Conservation (phyloP, 2,797 vertebrate species). For the Macroramphosus scolopax region DNA sequence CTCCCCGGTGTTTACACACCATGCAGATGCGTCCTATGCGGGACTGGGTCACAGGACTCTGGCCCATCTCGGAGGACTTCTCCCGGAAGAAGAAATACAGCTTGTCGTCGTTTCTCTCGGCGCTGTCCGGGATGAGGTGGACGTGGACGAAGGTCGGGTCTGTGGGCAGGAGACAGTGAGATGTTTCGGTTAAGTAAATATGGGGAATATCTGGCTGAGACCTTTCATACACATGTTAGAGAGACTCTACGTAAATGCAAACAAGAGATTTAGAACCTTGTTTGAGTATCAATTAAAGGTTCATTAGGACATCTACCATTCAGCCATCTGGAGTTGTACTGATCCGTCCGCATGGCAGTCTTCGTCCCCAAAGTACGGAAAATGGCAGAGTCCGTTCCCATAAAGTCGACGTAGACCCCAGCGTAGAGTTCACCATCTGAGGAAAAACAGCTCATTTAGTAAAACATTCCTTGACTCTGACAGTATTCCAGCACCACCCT, state of each 20-base stretch:
- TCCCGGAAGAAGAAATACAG: conserved; percentile 99
- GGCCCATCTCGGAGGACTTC: conserved; percentile 89
- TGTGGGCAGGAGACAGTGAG: conserved; percentile 59
- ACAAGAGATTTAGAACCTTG: too few species aligned
- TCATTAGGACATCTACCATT: conserved; percentile 82
- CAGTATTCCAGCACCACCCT: conserved; percentile 53
- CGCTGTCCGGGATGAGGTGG: conserved; percentile 95
- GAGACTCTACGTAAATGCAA: too few species aligned
- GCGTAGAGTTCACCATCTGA: conserved; percentile 96
- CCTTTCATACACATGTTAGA: too few species aligned
- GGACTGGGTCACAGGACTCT: conserved; percentile 90
- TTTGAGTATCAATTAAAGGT: too few species aligned
- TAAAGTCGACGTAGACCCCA: conserved; percentile 97
- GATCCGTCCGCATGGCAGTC: conserved; percentile 95
- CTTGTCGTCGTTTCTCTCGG: conserved; percentile 95
- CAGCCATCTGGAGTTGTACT: conserved; percentile 98
- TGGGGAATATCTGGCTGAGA: too few species aligned
- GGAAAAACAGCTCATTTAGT: conserved; percentile 41
- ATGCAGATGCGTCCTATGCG: conserved; percentile 96
- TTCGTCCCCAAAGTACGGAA: conserved; percentile 96
- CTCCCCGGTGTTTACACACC: conserved; percentile 74
- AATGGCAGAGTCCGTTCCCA: conserved; percentile 97
- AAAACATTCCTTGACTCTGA: conserved; percentile 45
- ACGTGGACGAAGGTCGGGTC: conserved; percentile 92
- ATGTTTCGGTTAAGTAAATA: too few species aligned